Evolutionary conservation across 2,888 invertebrate species (phyloP).

Genomic region (Troilus luridus): DNA sequence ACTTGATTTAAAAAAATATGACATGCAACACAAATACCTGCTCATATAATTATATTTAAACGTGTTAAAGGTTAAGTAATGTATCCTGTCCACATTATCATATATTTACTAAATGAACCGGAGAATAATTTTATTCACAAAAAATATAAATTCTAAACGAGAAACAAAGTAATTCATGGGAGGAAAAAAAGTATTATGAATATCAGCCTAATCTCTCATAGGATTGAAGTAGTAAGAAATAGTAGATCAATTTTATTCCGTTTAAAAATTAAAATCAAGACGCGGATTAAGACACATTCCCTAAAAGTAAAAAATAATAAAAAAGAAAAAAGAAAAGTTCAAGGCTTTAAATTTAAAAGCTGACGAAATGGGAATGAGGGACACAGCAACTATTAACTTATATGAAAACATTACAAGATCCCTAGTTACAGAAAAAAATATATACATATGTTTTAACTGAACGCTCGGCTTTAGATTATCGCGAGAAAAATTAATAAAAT

Average conservation of each 20-base stretch:
- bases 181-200: not conserved
- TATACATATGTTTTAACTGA: slow-evolving; percentile 5
- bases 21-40: not conserved
- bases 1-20: not conserved
- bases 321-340: not conserved
- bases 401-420: slow-evolving; percentile 50
- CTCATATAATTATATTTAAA: not conserved
- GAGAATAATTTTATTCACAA: not conserved
- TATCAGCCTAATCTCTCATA: no score
- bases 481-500: not conserved
- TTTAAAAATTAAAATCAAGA: not conserved
- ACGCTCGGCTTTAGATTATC: not conserved
- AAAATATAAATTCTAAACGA: not conserved
- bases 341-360: slow-evolving; percentile 36
- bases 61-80: not conserved
- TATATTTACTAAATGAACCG: not conserved
- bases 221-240: no score
- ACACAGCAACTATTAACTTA: slow-evolving; percentile 48
- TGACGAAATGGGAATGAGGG: not conserved
- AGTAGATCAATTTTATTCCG: not conserved
- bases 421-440: slow-evolving; percentile 16
- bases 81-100: not conserved
- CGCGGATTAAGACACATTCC: not conserved
- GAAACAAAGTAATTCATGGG: not conserved
- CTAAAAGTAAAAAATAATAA: not conserved